These are phyloP conservation scores for Tetramorium simillimum DNA, from an alignment of 1,140 invertebrate genomes.

Conservation along the genomic window DNA sequence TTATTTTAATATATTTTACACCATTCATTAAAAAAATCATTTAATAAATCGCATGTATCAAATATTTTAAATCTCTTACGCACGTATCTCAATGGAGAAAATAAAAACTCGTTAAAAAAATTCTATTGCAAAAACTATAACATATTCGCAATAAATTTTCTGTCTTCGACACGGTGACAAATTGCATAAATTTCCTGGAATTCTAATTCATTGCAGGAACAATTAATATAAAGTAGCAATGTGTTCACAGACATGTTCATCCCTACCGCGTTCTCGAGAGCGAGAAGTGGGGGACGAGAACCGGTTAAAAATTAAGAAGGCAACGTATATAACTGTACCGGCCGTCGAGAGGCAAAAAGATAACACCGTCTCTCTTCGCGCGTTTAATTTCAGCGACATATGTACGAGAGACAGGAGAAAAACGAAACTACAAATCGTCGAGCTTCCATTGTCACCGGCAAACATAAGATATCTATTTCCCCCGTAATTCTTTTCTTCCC, in stretches of 20 bases:
- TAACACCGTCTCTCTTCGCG: not conserved
- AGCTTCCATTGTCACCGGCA: slow-evolving; percentile 19
- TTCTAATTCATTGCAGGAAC: not conserved
- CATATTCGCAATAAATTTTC: not conserved
- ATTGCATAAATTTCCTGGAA: not conserved
- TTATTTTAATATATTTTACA: not conserved
- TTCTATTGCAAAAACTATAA: no score
- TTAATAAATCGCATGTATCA: no score
- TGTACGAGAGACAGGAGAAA: not conserved
- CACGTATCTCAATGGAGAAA: no score
- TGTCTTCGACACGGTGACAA: not conserved
- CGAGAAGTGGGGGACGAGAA: not conserved
- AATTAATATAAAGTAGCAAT: not conserved
- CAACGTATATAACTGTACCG: slow-evolving; percentile 28
- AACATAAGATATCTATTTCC: not conserved
- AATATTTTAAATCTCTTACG: no score
- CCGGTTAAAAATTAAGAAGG: slow-evolving; percentile 32
- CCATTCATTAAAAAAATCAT: no score
- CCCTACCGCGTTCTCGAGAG: not conserved
- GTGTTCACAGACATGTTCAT: not conserved
- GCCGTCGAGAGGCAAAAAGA: not conserved
- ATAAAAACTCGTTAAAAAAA: no score
- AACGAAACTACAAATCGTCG: not conserved
- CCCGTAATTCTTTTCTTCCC: not conserved
- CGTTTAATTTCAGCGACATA: not conserved